Conservation (phyloP, 2,888 invertebrate genomes). For the Scaptomyza reducta region DNA sequence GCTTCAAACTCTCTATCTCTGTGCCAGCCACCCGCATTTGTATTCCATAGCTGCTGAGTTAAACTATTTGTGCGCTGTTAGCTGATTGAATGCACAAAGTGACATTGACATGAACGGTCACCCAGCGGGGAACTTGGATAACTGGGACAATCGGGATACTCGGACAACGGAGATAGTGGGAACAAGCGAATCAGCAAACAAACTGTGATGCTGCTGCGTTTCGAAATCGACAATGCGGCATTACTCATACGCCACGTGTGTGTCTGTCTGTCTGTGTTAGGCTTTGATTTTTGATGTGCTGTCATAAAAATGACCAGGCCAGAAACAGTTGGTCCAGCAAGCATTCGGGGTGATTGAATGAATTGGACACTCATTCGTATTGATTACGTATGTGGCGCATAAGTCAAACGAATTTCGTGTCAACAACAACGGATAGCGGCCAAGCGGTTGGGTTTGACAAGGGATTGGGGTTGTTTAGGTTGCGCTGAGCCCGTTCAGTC, state of each 20-base stretch:
- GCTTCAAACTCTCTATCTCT: slow-evolving; percentile 23
- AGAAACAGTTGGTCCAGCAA: slow-evolving; percentile 6
- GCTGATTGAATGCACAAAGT: slow-evolving; percentile 66
- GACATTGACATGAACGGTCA: slow-evolving; percentile 12
- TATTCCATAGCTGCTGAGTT: slow-evolving; percentile 34
- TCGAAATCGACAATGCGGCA: slow-evolving; percentile 42
- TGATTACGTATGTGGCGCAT: slow-evolving; percentile 54
- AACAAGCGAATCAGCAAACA: slow-evolving; percentile 15
- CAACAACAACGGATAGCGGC: slow-evolving; percentile 33
- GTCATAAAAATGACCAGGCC: slow-evolving; percentile 54
- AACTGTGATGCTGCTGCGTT: slow-evolving; percentile 18
- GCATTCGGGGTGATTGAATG: background rate
- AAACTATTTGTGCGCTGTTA: slow-evolving; percentile 50
- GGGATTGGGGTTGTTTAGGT: slow-evolving; percentile 1
- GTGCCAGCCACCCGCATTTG: slow-evolving; percentile 32
- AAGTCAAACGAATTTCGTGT: slow-evolving; percentile 58
- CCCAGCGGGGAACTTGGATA: background rate
- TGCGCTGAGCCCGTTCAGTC: slow-evolving; percentile 15
- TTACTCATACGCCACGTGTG: slow-evolving; percentile 63
- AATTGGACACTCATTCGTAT: slow-evolving; percentile 44
- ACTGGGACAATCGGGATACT: background rate
- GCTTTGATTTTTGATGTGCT: slow-evolving; percentile 59
- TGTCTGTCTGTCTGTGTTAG: slow-evolving; percentile 5
- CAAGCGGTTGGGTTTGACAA: background rate
- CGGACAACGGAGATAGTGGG: background rate